Percentiles rank a stretch among this genome's conserved stretches.
Conservation (phyloP, 2,888 invertebrate species). For the Branchellion lobata region DNA sequence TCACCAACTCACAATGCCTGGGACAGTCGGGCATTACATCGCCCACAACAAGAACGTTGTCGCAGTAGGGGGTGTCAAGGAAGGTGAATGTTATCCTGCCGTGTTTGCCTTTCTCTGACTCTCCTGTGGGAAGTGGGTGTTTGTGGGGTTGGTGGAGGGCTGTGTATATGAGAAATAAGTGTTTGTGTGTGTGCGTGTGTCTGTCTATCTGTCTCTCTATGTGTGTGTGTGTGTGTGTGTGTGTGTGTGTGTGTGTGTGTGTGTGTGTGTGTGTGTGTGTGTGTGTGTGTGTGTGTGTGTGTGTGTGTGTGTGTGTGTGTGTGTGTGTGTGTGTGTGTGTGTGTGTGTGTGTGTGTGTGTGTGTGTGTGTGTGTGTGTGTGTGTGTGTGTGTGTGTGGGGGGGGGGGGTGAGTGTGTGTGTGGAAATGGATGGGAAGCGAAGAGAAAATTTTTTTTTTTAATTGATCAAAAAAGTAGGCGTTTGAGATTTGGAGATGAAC, state of each 20-base stretch:
- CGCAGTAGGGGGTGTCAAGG: slow-evolving; percentile 53
- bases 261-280: not conserved
- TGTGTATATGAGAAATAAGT: not conserved
- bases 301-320: too few relatives aligned
- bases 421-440: too few relatives aligned
- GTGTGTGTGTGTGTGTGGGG: too few relatives aligned
- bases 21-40: slow-evolving; percentile 53
- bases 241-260: not conserved
- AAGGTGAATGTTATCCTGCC: slow-evolving; percentile 50
- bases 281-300: not conserved
- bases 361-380: too few relatives aligned
- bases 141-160: not conserved
- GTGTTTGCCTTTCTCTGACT: slow-evolving; percentile 42
- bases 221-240: not conserved
- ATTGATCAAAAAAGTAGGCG: too few relatives aligned
- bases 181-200: too few relatives aligned
- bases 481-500: too few relatives aligned
- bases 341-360: too few relatives aligned
- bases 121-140: not conserved
- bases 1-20: slow-evolving; percentile 50
- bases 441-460: too few relatives aligned
- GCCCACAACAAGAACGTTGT: slow-evolving; percentile 52
- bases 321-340: too few relatives aligned
- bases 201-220: not conserved
- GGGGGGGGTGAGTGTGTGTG: too few relatives aligned